Evolutionary conservation across 2,113 vertebrate genomes (phyloP).

Genomic region (Procavia capensis): DNA sequence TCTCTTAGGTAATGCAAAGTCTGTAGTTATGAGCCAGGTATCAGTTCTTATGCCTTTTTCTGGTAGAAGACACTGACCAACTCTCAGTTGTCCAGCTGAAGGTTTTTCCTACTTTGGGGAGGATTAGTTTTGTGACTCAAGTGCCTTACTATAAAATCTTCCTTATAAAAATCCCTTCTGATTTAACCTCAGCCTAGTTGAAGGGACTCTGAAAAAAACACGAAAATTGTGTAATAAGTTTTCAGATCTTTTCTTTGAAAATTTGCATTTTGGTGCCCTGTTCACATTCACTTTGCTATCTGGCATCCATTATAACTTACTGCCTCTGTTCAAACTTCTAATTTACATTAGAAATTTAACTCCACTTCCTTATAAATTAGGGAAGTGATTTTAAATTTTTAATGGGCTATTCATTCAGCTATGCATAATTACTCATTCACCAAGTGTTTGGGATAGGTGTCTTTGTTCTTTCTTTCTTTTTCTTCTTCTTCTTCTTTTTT

Average conservation of each 20-base stretch:
- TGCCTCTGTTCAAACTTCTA: conserved; percentile 33
- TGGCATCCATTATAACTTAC: background rate
- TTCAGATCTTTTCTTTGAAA: background rate
- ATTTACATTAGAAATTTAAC: conserved; percentile 37
- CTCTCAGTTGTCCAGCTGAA: background rate
- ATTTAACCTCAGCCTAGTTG: background rate
- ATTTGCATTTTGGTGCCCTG: background rate
- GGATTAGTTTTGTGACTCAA: background rate
- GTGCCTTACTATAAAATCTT: background rate
- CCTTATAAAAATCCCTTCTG: background rate
- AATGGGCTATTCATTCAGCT: background rate
- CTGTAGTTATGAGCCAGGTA: background rate
- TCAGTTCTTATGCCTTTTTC: background rate
- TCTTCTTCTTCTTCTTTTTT: background rate
- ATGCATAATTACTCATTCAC: conserved; percentile 7
- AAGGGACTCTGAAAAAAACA: background rate
- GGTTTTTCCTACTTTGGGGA: background rate
- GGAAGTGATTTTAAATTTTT: background rate
- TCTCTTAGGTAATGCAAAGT: background rate
- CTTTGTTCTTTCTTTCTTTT: background rate
- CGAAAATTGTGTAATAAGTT: background rate
- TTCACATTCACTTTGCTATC: background rate
- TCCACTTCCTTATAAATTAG: background rate
- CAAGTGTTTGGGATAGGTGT: background rate
- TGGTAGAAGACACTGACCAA: background rate